phyloP scores from a whole-genome alignment of 1,140 invertebrate species.

The Spodoptera frugiperda region DNA sequence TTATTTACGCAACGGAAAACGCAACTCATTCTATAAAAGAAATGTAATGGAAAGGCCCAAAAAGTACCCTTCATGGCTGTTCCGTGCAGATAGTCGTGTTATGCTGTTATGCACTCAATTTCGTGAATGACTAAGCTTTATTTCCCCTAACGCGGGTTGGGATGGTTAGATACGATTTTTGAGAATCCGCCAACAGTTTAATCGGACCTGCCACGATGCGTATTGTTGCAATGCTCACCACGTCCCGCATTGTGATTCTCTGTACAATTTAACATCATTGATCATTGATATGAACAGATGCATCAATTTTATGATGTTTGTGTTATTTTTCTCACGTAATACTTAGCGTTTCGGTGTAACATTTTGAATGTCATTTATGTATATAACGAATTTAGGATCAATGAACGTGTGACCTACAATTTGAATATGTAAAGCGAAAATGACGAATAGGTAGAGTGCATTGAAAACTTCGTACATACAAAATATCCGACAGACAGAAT shows the following conservation, averaged over 20 bases:
- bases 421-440: neutral
- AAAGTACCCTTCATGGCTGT: constrained; percentile 23
- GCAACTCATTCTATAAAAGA: constrained; percentile 31
- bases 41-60: constrained; percentile 22
- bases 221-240: constrained; percentile 5
- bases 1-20: constrained; percentile 23
- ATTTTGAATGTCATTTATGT: constrained; percentile 25
- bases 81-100: constrained; percentile 24
- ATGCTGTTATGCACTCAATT: constrained; percentile 32
- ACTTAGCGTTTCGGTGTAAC: constrained; percentile 10
- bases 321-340: constrained; percentile 25
- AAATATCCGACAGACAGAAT: no score
- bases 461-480: no score
- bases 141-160: constrained; percentile 7
- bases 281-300: neutral
- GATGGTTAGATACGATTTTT: neutral
- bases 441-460: no score
- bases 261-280: constrained; percentile 31
- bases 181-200: constrained; percentile 14
- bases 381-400: constrained; percentile 13
- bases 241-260: constrained; percentile 6
- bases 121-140: constrained; percentile 32
- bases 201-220: constrained; percentile 14
- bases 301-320: constrained; percentile 17
- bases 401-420: neutral